Percentiles rank a stretch among this genome's conserved stretches.
Evolutionary conservation across 2,113 vertebrate species (phyloP).

Genomic region (Tragelaphus imberbis): DNA sequence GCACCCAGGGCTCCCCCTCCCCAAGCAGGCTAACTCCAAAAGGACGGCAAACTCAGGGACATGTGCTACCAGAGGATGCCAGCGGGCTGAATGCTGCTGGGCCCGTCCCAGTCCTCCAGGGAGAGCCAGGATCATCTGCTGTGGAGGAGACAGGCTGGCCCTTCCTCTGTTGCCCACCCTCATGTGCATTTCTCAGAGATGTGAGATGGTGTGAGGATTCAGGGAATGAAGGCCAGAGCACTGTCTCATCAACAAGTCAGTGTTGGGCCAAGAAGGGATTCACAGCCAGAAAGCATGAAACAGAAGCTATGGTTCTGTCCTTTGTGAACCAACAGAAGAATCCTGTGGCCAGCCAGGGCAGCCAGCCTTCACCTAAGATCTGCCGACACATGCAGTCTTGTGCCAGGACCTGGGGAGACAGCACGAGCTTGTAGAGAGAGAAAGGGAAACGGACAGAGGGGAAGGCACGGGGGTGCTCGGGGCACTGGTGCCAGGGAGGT

Average conservation of each 20-base stretch:
- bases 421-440: not conserved
- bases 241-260: not conserved
- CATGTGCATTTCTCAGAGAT: not conserved
- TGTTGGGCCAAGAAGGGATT: not conserved
- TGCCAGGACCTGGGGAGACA: not conserved
- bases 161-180: not conserved
- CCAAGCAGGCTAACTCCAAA: not conserved
- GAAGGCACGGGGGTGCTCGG: not conserved
- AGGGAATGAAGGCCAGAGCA: not conserved
- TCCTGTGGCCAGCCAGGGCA: not conserved
- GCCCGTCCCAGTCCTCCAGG: not conserved
- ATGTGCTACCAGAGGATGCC: not conserved
- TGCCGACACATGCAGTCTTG: not conserved
- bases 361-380: not conserved
- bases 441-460: not conserved
- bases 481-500: not conserved
- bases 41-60: not conserved
- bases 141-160: not conserved
- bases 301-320: not conserved
- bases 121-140: not conserved
- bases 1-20: fast-evolving
- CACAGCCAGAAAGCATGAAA: not conserved
- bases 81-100: too few species aligned
- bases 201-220: not conserved
- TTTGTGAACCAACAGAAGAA: not conserved